A percentile compares a stretch with the other conserved stretches of the same genome.
Evolutionary conservation across 2,888 invertebrate genomes (phyloP).

Genomic region (Caenorhabditis sulstoni): DNA sequence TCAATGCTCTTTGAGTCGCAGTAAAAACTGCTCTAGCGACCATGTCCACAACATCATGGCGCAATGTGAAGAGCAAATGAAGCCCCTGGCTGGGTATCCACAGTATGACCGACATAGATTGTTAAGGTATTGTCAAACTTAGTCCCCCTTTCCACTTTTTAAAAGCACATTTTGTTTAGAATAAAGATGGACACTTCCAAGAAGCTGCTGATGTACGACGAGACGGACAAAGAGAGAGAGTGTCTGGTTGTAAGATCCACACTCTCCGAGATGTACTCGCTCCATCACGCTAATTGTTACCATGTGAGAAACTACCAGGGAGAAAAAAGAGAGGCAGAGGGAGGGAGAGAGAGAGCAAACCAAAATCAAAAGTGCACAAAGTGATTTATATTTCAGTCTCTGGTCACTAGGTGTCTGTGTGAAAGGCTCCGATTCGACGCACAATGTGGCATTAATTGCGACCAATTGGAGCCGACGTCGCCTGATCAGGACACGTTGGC

Average conservation of each 20-base stretch:
- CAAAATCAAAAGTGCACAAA: no score
- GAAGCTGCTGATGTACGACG: slow-evolving; percentile 63
- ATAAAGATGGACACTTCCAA: slow-evolving; percentile 71
- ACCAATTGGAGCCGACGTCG: slow-evolving; percentile 63
- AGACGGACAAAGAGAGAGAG: slow-evolving; percentile 69
- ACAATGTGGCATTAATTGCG: slow-evolving; percentile 67
- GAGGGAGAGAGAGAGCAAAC: no score
- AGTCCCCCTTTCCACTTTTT: not conserved
- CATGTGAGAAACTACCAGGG: slow-evolving; percentile 51
- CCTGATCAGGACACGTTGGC: slow-evolving; percentile 67
- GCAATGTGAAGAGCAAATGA: slow-evolving; percentile 68
- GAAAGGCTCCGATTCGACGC: slow-evolving; percentile 63
- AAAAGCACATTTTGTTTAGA: slow-evolving; percentile 40
- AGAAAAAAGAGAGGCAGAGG: not conserved
- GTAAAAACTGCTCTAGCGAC: slow-evolving; percentile 68
- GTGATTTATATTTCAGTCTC: slow-evolving; percentile 51
- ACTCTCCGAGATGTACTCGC: slow-evolving; percentile 66
- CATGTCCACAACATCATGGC: slow-evolving; percentile 67
- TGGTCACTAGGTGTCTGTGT: slow-evolving; percentile 69
- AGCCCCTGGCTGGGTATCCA: slow-evolving; percentile 59
- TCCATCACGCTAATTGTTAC: slow-evolving; percentile 68
- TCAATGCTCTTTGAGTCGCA: slow-evolving; percentile 66
- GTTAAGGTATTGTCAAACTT: slow-evolving; percentile 43
- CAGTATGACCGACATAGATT: slow-evolving; percentile 64
- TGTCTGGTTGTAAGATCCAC: slow-evolving; percentile 67